Evolutionary conservation across 1,140 invertebrate species (phyloP), one percentile per base, ranked within the genome.

Genomic region (Drosophila pectinifera): DNA sequence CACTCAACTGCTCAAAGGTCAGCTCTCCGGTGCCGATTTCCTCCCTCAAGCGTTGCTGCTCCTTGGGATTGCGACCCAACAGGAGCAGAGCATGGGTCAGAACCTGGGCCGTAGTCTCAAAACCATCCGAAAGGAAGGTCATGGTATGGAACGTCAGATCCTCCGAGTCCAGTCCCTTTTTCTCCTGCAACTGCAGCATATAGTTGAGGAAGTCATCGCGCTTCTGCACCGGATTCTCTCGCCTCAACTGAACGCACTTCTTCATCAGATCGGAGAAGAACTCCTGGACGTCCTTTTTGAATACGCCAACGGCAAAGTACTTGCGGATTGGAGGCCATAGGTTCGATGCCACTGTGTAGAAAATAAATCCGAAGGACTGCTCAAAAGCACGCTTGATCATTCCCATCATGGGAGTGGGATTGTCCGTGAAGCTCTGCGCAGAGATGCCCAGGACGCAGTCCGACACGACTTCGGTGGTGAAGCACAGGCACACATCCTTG

Each of bases 401-500:
- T 70, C 10, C 80, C 43, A 76, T 72, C 38, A 75, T 18, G 0
- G 73, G 91, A 0, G 72, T 77, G 0, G 62, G 73, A 8, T 39
- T 85, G 18, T 73, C 72, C 7, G 46, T 69, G 46, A 83, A 93
- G 80, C 79, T 84, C 59, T 82, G 78, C 0, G 89, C 86, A 7
- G 93, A 90, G 3, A 94, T 79, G 0, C 93, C 93, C 55, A 94
- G 91, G 0, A 92, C 93, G 18, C 92, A 92, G 57, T 86, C 92
- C 0, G 93, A 91, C 0, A 94, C 92, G 3, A 93, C 91, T 46
- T 94, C 93, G 0, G 91, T 92, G 3, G 93, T 93, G 69, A 84
- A 94, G 73, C 88, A 85, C 0, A 80, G 62, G n/a, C 88, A 92
- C 0, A 91, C 26, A 0, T 54, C 26, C 51, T 77, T 88, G 0